Conservation (phyloP, 2,888 invertebrate genomes). For the Aporophyla nigra region DNA sequence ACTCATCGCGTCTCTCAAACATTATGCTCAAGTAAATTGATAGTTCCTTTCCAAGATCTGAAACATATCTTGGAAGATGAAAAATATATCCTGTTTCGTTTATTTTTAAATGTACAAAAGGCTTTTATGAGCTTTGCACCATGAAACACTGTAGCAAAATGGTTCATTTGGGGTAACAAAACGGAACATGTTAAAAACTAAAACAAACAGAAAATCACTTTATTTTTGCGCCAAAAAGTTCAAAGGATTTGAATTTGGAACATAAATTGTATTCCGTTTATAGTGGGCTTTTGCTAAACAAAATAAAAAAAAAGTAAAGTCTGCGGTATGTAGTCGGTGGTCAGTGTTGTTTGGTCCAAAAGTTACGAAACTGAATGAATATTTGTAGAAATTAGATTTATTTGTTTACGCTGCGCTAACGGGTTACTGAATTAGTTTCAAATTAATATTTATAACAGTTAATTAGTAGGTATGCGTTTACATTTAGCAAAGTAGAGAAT, state of each 20-base stretch:
- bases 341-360: constrained; percentile 27
- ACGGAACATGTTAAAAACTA: constrained; percentile 38
- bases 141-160: constrained; percentile 47
- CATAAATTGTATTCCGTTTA: constrained; percentile 51
- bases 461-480: constrained; percentile 29
- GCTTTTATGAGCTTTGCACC: constrained; percentile 50
- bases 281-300: constrained; percentile 36
- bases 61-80: constrained; percentile 46
- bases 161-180: constrained; percentile 46
- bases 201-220: constrained; percentile 55
- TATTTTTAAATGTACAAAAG: constrained; percentile 52
- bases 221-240: constrained; percentile 59
- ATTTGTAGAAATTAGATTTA: constrained; percentile 47
- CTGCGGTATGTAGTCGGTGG: constrained; percentile 6
- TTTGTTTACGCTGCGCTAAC: constrained; percentile 52
- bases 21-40: constrained; percentile 48
- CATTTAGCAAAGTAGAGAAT: constrained; percentile 13
- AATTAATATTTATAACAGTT: constrained; percentile 35
- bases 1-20: constrained; percentile 29
- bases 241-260: constrained; percentile 63
- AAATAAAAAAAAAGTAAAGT: constrained; percentile 45
- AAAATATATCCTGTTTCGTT: constrained; percentile 45
- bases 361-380: constrained; percentile 45
- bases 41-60: constrained; percentile 55
- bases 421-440: constrained; percentile 41